phyloP scores from a whole-genome alignment of 2,113 vertebrate species.

The Leucosticte australis region DNA sequence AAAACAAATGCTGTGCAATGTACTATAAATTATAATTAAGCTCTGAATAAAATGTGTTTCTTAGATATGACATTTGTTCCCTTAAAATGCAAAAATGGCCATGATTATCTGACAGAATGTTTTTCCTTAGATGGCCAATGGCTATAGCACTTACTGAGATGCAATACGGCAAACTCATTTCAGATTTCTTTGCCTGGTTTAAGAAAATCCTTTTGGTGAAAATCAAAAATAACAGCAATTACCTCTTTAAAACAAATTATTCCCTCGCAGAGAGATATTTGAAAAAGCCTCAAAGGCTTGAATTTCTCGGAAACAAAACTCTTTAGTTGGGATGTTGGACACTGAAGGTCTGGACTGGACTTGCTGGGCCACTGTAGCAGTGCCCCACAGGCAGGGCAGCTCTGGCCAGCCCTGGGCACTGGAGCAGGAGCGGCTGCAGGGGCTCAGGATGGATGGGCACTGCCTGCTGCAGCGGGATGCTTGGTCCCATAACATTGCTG shows the following conservation, averaged over 20 bases:
- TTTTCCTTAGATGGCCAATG: conserved; percentile 32
- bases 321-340: not conserved
- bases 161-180: conserved; percentile 41
- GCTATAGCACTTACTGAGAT: conserved; percentile 23
- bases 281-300: conserved; percentile 24
- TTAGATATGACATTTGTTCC: conserved; percentile 60
- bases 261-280: not conserved
- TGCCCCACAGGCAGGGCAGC: not conserved
- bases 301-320: not conserved
- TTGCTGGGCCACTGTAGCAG: not conserved
- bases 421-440: not conserved
- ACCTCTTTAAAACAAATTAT: conserved; percentile 34
- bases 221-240: conserved; percentile 45
- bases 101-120: conserved; percentile 44
- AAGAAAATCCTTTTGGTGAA: not conserved
- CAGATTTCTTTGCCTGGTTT: conserved; percentile 47
- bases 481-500: not conserved
- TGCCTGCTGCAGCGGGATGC: not conserved
- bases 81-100: conserved; percentile 56
- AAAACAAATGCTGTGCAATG: conserved; percentile 61
- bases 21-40: conserved; percentile 67
- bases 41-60: conserved; percentile 41
- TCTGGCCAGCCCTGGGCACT: not conserved
- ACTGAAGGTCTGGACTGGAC: not conserved
- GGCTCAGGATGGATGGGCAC: not conserved